phyloP scores from a whole-genome alignment of 2,888 invertebrate species.

The Sericinus montela region DNA sequence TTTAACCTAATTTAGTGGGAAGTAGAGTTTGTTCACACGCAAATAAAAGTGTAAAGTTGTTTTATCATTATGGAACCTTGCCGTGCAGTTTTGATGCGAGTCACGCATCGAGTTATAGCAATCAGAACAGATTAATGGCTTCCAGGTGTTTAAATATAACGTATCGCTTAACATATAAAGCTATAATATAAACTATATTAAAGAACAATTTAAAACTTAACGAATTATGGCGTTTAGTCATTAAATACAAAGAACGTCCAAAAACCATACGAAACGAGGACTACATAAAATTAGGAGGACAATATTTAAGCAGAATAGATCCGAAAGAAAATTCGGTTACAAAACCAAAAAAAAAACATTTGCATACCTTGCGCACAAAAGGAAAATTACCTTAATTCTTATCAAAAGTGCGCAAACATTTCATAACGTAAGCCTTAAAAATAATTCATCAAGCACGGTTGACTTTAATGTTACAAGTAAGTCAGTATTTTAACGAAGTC shows the following conservation, averaged over 20 bases:
- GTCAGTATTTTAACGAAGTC: slow-evolving; percentile 11
- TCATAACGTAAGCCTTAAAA: slow-evolving; percentile 31
- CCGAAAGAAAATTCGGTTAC: too few relatives aligned
- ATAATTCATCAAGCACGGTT: slow-evolving; percentile 45
- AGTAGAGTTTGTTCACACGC: slow-evolving; percentile 1
- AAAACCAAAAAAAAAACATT: too few relatives aligned
- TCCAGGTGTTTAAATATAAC: slow-evolving; percentile 39
- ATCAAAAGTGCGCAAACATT: slow-evolving; percentile 27
- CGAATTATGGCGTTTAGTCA: too few relatives aligned
- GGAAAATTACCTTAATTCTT: slow-evolving; percentile 40
- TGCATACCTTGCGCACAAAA: not conserved
- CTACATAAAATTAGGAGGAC: too few relatives aligned
- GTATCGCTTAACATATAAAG: slow-evolving; percentile 28
- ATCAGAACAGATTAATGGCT: slow-evolving; percentile 50
- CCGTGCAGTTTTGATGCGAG: slow-evolving; percentile 43
- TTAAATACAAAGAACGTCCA: too few relatives aligned
- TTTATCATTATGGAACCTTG: slow-evolving; percentile 35
- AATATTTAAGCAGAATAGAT: too few relatives aligned
- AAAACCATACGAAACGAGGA: too few relatives aligned
- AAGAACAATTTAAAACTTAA: too few relatives aligned
- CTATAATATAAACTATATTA: too few relatives aligned
- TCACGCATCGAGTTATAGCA: slow-evolving; percentile 60
- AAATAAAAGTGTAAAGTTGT: slow-evolving; percentile 27
- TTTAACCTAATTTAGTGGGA: slow-evolving; percentile 25
- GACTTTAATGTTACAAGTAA: slow-evolving; percentile 25